A percentile compares a stretch with the other conserved stretches of the same genome.
phyloP scores from a whole-genome alignment of 1,140 invertebrate species.

The Ceratosolen solmsi region DNA sequence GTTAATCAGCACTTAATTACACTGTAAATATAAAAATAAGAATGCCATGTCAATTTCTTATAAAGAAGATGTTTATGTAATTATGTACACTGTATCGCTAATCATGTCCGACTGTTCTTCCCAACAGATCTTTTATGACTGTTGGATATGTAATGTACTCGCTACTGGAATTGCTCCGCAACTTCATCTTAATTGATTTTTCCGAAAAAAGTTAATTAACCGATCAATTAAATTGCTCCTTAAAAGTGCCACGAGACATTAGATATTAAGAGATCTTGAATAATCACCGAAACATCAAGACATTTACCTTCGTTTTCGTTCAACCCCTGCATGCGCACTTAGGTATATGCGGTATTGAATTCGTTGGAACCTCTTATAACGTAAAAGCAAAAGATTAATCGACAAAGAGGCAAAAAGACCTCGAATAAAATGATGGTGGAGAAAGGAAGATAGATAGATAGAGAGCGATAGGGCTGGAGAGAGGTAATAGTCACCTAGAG shows the following conservation, averaged over 20 bases:
- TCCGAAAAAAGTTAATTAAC: not conserved
- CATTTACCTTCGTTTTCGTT: no score
- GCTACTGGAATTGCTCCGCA: no score
- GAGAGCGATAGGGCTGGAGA: not conserved
- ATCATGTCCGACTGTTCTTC: not conserved
- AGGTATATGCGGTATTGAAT: no score
- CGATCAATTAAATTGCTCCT: not conserved
- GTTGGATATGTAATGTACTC: not conserved
- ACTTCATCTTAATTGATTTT: not conserved
- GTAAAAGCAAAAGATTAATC: slow-evolving; percentile 41
- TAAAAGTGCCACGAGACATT: not conserved
- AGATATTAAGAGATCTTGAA: not conserved
- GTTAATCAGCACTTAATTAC: not conserved
- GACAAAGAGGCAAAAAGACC: slow-evolving; percentile 2
- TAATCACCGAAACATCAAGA: not conserved
- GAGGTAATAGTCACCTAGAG: no score
- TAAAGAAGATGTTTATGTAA: not conserved
- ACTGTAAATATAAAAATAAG: slow-evolving; percentile 1
- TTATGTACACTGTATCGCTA: not conserved
- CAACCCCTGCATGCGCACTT: no score
- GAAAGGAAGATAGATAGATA: not conserved
- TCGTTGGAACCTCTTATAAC: not conserved
- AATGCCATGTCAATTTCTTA: not conserved
- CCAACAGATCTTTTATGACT: not conserved
- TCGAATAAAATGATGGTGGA: no score